A percentile compares a stretch with the other conserved stretches of the same genome.
phyloP scores from a whole-genome alignment of 2,888 invertebrate species.

The Sthenelais limicola region DNA sequence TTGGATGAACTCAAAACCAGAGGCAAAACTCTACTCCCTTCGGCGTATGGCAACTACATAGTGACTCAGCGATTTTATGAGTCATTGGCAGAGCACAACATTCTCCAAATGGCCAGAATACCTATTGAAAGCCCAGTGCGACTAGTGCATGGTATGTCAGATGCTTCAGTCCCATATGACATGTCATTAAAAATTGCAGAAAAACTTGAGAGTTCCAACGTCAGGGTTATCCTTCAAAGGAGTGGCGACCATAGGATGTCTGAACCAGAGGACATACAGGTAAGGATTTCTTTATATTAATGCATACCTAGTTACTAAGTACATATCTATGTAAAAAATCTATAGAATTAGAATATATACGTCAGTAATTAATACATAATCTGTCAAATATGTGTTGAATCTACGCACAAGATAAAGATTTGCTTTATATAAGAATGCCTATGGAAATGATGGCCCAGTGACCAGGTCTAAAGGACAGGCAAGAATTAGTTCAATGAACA shows the following conservation, averaged over 20 bases:
- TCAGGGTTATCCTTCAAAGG: constrained; percentile 46
- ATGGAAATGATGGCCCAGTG: too few relatives aligned
- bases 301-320: too few relatives aligned
- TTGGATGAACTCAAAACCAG: constrained; percentile 15
- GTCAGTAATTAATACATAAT: too few relatives aligned
- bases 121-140: constrained; percentile 47
- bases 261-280: constrained; percentile 46
- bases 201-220: constrained; percentile 41
- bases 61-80: constrained; percentile 37
- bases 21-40: constrained; percentile 32
- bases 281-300: too few relatives aligned
- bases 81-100: constrained; percentile 12
- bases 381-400: too few relatives aligned
- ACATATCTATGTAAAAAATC: too few relatives aligned
- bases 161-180: constrained; percentile 46
- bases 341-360: too few relatives aligned
- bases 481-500: too few relatives aligned
- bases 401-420: too few relatives aligned
- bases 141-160: constrained; percentile 50
- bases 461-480: too few relatives aligned
- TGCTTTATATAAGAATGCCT: too few relatives aligned
- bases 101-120: constrained; percentile 1
- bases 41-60: constrained; percentile 39
- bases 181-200: constrained; percentile 45
- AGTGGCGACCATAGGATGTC: constrained; percentile 50